Evolutionary conservation across 1,140 invertebrate species (phyloP), one percentile per base, ranked within the genome.

Genomic region (Amyelois transitella): DNA sequence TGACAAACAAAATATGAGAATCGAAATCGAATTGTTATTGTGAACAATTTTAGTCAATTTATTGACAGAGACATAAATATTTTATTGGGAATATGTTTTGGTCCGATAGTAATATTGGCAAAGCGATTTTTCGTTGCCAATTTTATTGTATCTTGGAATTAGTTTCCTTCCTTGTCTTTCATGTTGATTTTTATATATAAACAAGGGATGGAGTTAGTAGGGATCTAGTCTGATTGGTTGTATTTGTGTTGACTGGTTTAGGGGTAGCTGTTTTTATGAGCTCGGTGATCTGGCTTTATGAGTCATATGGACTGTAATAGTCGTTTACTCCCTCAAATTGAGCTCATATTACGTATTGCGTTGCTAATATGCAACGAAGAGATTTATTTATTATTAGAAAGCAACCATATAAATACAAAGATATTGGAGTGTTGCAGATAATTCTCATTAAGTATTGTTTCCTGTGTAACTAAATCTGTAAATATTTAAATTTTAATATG

Each of bases 211-310:
- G 1, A 20, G 32, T 38, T 58, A 65, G 72, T 73, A 52, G 58
- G 63, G 65, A 54, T 64, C 61, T 45, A 21, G 21, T 60, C 66
- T 60, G 61, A 66, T 69, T 70, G 65, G 67, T 43, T 69, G 65
- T 75, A 69, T 72, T 72, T 72, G 63, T 67, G 61, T 60, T 64
- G 60, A 55, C 7, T 14, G 58, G 43, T 25, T 61, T 54, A 60
- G 28, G 65, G 66, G 62, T 60, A 64, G 60, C 58, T 55, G 51
- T 74, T 78, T 38, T 77, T 76, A 79, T 77, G 71, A 67, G 67
- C 64, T 49, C 53, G 58, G 60, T 69, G 66, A 77, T 75, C 74
- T 77, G 62, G 55, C 64, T 77, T 78, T 75, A 78, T 73, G 75
- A 77, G 55, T 62, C 62, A 61, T 67, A 66, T 66, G 60, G 64